Percentiles rank a stretch among this genome's conserved stretches.
Evolutionary conservation across 92 coral and sea anemone species (phyloP).

Genomic region (Pocillopora grandis): DNA sequence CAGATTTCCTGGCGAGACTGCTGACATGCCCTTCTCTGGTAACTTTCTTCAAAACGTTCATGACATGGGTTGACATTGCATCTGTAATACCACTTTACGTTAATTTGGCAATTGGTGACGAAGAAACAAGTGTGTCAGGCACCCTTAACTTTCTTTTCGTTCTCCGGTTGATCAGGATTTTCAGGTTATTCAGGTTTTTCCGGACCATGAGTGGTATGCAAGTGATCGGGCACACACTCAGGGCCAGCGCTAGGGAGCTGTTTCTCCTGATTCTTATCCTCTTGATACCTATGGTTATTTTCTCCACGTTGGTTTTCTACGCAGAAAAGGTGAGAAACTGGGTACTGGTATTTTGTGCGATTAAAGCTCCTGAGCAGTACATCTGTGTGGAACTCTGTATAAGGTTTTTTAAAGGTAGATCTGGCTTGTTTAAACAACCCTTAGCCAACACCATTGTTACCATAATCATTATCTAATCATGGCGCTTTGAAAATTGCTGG

Average conservation of each 20-base stretch:
- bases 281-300: constrained; percentile 96
- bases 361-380: too few relatives aligned
- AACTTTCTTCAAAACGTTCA: constrained; percentile 67
- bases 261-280: constrained; percentile 84
- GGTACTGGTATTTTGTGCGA: too few relatives aligned
- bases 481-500: too few relatives aligned
- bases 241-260: constrained; percentile 96
- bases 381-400: too few relatives aligned
- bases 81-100: constrained; percentile 93
- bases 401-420: too few relatives aligned
- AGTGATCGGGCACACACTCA: constrained; percentile 95
- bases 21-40: constrained; percentile 68
- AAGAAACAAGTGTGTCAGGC: neutral
- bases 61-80: constrained; percentile 96
- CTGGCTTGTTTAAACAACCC: too few relatives aligned
- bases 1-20: constrained; percentile 82
- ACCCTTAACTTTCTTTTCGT: constrained; percentile 79
- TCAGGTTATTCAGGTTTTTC: constrained; percentile 95
- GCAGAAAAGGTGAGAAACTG: constrained; percentile 72
- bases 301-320: constrained; percentile 89
- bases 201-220: constrained; percentile 99
- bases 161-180: constrained; percentile 92
- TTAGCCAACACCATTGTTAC: too few relatives aligned
- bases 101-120: constrained; percentile 34
- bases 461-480: too few relatives aligned